Base-by-base conservation (phyloP, 2,113 vertebrate genomes). In the Megaleporinus macrocephalus region DNA sequence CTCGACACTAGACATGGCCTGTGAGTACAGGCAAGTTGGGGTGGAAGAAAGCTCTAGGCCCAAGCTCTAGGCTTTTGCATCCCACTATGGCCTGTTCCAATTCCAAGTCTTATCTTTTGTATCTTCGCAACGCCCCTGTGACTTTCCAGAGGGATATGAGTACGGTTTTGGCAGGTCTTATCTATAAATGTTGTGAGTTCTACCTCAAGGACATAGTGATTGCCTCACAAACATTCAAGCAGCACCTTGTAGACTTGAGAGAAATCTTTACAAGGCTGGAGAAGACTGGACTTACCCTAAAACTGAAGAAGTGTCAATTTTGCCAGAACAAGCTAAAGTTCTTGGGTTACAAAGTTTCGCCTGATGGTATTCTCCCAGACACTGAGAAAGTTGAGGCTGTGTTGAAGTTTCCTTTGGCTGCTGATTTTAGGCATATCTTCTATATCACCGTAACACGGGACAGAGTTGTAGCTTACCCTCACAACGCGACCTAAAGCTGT, bases 271-370 rank as follows among this genome's bases (percentile, higher is more conserved):
- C 1, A 2, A 13, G 55, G 18, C 55, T 59, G 55, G 55, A 59
- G 55, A 59, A 59, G 18, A 18, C 55, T 20, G 55, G 55, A 59
- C 55, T 59, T 59, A 59, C 55, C 36, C 36, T 36, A 4, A 82
- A 82, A 22, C 53, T 76, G 11, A 44, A 36, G 16, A 76, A 86
- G 69, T 85, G 70, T 47, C 59, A 85, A 33, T 85, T 85, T 47
- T 85, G 75, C n/a, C 20, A 20, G 2, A 62, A 10, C 1, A 6
- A 78, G 6, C 30, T 85, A 13, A 26, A 30, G 2, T 85, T 74
- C 51, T 59, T 78, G 3, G 81, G 57, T 6, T 78, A 77, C 44
- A 4, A 12, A 14, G 41, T 83, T 24, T 63, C 26, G 15, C 66
- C 81, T 1, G 15, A 27, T 20, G 68, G 81, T 36, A 70, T 82